Conservation (phyloP, 92 coral and sea anemone genomes). For the Paragorgia papillata region DNA sequence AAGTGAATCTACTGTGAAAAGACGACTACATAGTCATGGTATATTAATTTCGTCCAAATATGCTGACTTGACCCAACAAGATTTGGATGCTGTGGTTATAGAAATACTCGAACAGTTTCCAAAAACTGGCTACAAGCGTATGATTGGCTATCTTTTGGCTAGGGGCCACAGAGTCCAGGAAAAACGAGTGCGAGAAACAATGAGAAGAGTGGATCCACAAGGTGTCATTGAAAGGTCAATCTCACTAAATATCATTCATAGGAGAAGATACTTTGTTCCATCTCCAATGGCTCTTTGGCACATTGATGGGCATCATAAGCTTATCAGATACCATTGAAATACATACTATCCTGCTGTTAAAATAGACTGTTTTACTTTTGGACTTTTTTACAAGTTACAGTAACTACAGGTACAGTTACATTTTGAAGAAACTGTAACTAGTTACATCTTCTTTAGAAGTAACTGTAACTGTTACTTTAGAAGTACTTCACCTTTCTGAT, state of each 20-base stretch:
- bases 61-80: constrained; percentile 27
- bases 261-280: constrained; percentile 39
- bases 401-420: background rate
- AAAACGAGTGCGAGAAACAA: no score
- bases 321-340: constrained; percentile 8
- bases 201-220: no score
- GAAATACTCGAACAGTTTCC: no score
- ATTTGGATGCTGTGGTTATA: no score
- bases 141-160: constrained; percentile 50
- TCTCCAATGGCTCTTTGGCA: constrained; percentile 35
- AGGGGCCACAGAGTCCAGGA: no score
- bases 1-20: constrained; percentile 46
- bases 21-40: constrained; percentile 23
- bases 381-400: background rate
- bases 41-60: constrained; percentile 23
- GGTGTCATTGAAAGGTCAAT: no score
- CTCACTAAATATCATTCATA: constrained; percentile 39
- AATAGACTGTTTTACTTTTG: background rate
- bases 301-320: no score
- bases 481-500: no score
- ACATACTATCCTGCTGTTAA: background rate
- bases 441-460: no score
- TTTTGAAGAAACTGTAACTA: no score
- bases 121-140: constrained; percentile 48
- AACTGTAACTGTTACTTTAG: no score